A percentile compares a stretch with the other conserved stretches of the same genome.
These are phyloP conservation scores for Eueremaeus valkanovi DNA, from an alignment of 2,888 invertebrate genomes.

Conservation along the genomic window DNA sequence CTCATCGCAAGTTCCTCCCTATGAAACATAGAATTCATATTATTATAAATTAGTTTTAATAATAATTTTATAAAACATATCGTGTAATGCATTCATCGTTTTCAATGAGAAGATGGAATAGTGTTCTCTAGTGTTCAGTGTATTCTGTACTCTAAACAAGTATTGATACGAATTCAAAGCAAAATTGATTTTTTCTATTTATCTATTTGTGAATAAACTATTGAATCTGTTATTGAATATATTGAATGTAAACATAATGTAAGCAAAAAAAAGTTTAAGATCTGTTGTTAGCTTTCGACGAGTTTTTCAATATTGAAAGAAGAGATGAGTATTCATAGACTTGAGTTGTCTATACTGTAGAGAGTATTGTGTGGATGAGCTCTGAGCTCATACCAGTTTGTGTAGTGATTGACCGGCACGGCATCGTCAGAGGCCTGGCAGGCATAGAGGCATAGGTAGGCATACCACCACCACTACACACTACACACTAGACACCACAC, in stretches of 20 bases:
- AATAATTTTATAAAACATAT: too few relatives aligned
- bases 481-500: too few relatives aligned
- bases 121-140: too few relatives aligned
- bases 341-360: background rate
- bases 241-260: background rate
- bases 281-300: constrained; percentile 11
- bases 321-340: background rate
- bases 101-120: too few relatives aligned
- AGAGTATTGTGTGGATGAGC: background rate
- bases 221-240: too few relatives aligned
- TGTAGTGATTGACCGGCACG: constrained; percentile 18
- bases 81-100: too few relatives aligned
- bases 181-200: too few relatives aligned
- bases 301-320: background rate
- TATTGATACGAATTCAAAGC: background rate
- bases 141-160: too few relatives aligned
- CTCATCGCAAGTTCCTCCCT: constrained; percentile 89
- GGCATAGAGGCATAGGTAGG: background rate
- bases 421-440: background rate
- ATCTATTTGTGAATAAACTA: too few relatives aligned
- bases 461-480: background rate
- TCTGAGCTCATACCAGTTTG: background rate
- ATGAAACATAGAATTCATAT: constrained; percentile 52
- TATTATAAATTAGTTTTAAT: too few relatives aligned
- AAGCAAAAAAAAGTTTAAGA: background rate